Evolutionary conservation across 2,888 invertebrate species (phyloP).

Genomic region (Biston stratarius): DNA sequence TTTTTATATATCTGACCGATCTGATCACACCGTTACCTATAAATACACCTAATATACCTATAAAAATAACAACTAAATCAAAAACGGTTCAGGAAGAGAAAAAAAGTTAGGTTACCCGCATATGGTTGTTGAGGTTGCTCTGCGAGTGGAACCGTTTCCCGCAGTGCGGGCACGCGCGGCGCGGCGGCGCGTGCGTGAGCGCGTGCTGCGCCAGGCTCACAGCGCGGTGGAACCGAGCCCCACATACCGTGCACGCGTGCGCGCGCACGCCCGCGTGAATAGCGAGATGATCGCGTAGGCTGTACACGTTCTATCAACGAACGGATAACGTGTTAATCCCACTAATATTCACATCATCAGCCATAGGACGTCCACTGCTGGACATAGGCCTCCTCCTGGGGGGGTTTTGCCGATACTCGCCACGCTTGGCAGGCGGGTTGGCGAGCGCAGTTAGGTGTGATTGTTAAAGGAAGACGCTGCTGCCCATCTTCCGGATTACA

Average conservation of each 20-base stretch:
- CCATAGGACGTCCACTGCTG: too few relatives aligned
- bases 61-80: too few relatives aligned
- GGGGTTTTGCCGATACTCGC: too few relatives aligned
- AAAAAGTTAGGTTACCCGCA: conserved; percentile 5
- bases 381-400: too few relatives aligned
- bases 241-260: conserved; percentile 17
- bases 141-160: conserved; percentile 23
- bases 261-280: conserved; percentile 22
- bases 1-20: too few relatives aligned
- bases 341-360: background rate
- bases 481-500: too few relatives aligned
- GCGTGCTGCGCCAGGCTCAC: conserved; percentile 16
- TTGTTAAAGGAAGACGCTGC: too few relatives aligned
- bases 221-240: conserved; percentile 17
- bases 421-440: too few relatives aligned
- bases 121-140: conserved; percentile 22
- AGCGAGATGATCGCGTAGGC: conserved; percentile 15
- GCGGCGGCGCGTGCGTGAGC: conserved; percentile 8
- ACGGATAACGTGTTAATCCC: background rate
- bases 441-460: too few relatives aligned
- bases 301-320: conserved; percentile 18
- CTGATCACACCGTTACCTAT: too few relatives aligned
- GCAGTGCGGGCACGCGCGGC: conserved; percentile 17
- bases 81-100: too few relatives aligned
- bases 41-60: too few relatives aligned